Base-by-base conservation (phyloP, 1,140 invertebrate genomes). In the Macrobrachium rosenbergii region DNA sequence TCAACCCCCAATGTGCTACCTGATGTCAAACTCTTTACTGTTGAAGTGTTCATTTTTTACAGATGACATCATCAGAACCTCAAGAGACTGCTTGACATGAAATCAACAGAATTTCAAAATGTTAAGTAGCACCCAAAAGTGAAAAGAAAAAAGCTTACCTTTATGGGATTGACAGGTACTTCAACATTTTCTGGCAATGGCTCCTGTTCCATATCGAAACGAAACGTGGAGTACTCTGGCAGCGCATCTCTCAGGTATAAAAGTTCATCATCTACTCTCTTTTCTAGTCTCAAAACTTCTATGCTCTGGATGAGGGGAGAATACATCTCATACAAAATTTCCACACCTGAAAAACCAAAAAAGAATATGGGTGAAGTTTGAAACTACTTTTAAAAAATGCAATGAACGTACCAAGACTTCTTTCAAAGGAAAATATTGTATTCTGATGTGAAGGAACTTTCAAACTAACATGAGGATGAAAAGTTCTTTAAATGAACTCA, bases 201-300 rank as follows among this genome's bases (percentile, higher is more conserved):
- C 91, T 98, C 96, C 28, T 94, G 92, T 91, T 98, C 95, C 96
- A 99, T 97, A 91, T 99, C 96, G 78, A 97, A 93, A 90, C 98
- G 95, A 91, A 99, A 96, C 21, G 97, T 99, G 91, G 96, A 98
- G 91, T 97, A 98, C 92, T 99, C 97, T 0, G 95, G 94, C 59
- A 96, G 93, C n/a, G 97, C 96, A 94, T 99, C 98, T 82, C 98
- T 93, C 67, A 99, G 93, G 91, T 99, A 99, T 45, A 95, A 93
- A 17, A 99, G 92, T 91, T 97, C 94, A 62, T 97, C 95, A 92
- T 99, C 99, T 21, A 99, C 92, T 67, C 99, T 94, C 92, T 98
- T 99, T 92, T 99, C 98, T 37, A 99, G 93, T 76, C 95, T 95
- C 23, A 98, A 92, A 21, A 98, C 96, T 93, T 99, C 96, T 72